Base-by-base conservation (phyloP, 2,113 vertebrate genomes). In the Rousettus leschenaultii region DNA sequence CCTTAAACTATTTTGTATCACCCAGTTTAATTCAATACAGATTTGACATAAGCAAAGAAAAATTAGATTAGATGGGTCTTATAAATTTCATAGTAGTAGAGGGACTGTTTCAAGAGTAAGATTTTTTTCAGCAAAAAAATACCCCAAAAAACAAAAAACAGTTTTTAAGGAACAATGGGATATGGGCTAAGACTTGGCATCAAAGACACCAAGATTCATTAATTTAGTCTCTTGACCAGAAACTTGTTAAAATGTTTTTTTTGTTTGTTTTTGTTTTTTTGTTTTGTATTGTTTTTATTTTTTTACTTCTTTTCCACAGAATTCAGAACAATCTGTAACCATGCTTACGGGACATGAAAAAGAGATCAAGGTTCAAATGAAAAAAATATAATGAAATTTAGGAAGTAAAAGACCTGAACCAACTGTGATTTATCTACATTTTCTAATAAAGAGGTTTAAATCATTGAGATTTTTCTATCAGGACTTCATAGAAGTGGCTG, bases 21-120 rank as follows among this genome's bases (percentile, higher is more conserved):
- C 2, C 26, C 30, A 65, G 8, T 16, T 77, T 95, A 94, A 94
- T 91, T 97, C 33, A 91, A 93, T 78, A 66, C 83, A 96, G 48
- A 86, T 83, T 96, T 93, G 53, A 96, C n/a, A 86, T 13, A 93
- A n/a, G 21, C 11, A 70, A n/a, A 91, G 28, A 70, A 91, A 92
- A 95, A 78, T 53, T 90, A 83, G 66, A 30, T 92, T 85, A 91
- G 30, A 33, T 70, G 33, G n/a, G 63, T 5, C 18, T 88, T 96
- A 53, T n/a, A 95, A 63, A 93, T 89, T 95, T 94, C 61, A 38
- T 68, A 79, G 87, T 3, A 48, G 30, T 59, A 71, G 40, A 28
- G 26, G 21, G 4, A 3, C 14, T 78, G 10, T 79, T 88, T 97
- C 33, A 38, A 63, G 38, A 92, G n/a, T 75, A 40, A 61, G 8